Percentiles rank a stretch among this genome's conserved stretches.
Evolutionary conservation across 2,113 vertebrate genomes (phyloP).

Genomic region (Donacobius atricapilla): DNA sequence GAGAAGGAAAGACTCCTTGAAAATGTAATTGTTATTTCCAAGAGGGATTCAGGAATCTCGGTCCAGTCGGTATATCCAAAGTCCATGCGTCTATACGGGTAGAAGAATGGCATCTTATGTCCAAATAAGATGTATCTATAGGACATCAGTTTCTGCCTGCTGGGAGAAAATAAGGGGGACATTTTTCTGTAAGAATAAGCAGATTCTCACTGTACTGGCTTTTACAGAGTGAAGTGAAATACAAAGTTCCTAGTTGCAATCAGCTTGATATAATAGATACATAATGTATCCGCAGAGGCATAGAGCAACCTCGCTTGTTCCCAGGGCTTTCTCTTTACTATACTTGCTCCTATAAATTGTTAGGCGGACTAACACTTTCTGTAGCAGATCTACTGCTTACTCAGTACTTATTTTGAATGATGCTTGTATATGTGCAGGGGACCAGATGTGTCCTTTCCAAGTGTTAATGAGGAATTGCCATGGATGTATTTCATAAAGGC

Average conservation of each 20-base stretch:
- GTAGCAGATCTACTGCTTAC: conserved; percentile 26
- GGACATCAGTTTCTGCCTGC: background rate
- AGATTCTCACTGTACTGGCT: background rate
- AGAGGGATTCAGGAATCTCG: background rate
- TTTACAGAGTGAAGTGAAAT: background rate
- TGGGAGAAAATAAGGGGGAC: background rate
- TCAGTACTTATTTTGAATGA: conserved; percentile 32
- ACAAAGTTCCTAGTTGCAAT: background rate
- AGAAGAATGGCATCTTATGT: fast-evolving
- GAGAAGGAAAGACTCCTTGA: background rate
- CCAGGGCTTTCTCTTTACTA: conserved; percentile 5
- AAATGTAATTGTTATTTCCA: background rate
- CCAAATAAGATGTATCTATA: background rate
- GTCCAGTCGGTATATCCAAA: background rate
- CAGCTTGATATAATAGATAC: conserved; percentile 2
- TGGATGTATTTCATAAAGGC: background rate
- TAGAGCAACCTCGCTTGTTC: conserved; percentile 8
- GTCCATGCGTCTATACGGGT: background rate
- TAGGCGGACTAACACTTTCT: background rate
- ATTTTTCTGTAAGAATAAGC: background rate
- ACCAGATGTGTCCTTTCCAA: conserved; percentile 25
- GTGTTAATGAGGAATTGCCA: conserved; percentile 17
- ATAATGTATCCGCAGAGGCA: background rate
- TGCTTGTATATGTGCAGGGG: background rate
- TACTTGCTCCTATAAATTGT: background rate